These are phyloP conservation scores for Natator depressus DNA, from an alignment of 2,113 vertebrate genomes.

Conservation along the genomic window DNA sequence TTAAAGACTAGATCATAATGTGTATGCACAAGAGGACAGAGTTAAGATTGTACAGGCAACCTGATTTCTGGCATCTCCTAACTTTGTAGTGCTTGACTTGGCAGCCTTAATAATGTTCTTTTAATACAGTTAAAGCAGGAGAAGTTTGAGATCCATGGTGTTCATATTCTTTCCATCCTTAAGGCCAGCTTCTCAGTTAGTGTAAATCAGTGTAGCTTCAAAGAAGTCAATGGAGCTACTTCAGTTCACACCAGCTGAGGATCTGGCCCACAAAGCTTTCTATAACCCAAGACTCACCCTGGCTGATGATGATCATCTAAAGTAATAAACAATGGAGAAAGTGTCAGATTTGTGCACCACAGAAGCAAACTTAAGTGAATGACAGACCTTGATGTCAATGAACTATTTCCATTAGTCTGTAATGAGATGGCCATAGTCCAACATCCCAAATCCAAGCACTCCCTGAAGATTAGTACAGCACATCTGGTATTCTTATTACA, in stretches of 20 bases:
- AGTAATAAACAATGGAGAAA: accelerated
- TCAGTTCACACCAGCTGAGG: no score
- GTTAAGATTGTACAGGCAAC: not conserved
- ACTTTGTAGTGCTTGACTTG: accelerated
- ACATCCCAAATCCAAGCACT: not conserved
- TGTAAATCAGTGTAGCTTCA: no score
- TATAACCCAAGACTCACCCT: not conserved
- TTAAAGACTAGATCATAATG: not conserved
- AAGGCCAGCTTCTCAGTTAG: no score
- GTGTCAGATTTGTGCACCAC: accelerated
- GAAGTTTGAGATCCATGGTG: not conserved
- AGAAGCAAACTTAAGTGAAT: not conserved
- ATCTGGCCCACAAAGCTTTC: no score
- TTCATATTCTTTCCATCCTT: not conserved
- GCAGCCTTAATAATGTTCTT: not conserved
- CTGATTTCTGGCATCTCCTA: accelerated
- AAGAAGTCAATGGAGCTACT: no score
- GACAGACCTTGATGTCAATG: not conserved
- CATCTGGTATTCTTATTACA: conserved; percentile 35
- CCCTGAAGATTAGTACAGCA: accelerated
- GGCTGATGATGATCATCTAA: not conserved
- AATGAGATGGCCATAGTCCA: accelerated
- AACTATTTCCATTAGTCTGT: not conserved
- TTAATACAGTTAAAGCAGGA: not conserved
- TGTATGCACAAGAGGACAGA: not conserved